Conservation (phyloP, 2,888 invertebrate species). For the Physocephala rufipes region DNA sequence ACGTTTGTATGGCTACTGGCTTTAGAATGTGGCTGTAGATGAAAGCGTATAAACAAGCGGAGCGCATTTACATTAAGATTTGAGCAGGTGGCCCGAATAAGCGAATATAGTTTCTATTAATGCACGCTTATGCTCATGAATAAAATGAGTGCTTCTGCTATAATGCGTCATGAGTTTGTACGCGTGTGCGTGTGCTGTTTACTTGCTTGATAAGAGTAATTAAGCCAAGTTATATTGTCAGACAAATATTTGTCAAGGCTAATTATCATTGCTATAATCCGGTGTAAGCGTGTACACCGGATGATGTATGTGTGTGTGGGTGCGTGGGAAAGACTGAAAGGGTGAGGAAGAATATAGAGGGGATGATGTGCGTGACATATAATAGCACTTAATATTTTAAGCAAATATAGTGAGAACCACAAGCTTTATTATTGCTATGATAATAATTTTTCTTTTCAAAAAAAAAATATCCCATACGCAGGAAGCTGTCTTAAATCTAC, state of each 20-base stretch:
- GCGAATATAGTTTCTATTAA: too few species aligned
- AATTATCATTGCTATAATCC: not conserved
- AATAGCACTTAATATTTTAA: slow-evolving; percentile 1
- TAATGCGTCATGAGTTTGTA: slow-evolving; percentile 14
- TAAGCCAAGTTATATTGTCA: slow-evolving; percentile 8
- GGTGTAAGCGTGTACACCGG: not conserved
- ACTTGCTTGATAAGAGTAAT: not conserved
- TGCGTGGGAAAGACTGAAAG: not conserved
- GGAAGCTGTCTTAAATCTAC: slow-evolving; percentile 22
- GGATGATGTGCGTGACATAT: slow-evolving; percentile 3
- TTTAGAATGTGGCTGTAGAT: too few species aligned
- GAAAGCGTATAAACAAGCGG: too few species aligned
- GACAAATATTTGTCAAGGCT: slow-evolving; percentile 13
- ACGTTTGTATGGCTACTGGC: too few species aligned
- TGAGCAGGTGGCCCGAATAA: too few species aligned
- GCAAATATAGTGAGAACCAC: slow-evolving; percentile 23
- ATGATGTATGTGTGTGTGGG: slow-evolving; percentile 15
- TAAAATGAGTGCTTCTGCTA: slow-evolving; percentile 16
- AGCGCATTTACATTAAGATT: too few species aligned
- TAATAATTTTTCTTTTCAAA: not conserved
- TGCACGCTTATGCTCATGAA: not conserved
- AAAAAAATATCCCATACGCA: not conserved
- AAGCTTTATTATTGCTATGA: too few species aligned
- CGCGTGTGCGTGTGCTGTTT: slow-evolving; percentile 31
- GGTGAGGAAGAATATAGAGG: slow-evolving; percentile 9